These are phyloP conservation scores for Bos indicus DNA, from an alignment of 2,113 vertebrate species.

Conservation along the genomic window DNA sequence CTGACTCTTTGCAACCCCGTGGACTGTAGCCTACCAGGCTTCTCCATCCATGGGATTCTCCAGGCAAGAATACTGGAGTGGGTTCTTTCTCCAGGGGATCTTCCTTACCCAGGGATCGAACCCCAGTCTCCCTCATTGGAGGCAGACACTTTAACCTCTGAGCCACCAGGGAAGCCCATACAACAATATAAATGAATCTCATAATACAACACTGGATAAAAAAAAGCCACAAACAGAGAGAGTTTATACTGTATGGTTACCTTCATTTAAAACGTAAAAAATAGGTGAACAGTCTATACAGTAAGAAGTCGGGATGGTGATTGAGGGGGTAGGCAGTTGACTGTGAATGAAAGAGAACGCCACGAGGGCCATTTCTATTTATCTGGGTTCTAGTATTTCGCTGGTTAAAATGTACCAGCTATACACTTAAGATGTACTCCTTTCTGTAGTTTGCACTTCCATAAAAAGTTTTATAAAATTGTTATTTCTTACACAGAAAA, in stretches of 20 bases:
- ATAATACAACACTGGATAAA: background rate
- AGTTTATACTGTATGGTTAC: background rate
- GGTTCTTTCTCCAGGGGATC: too few relatives aligned
- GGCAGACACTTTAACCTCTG: too few relatives aligned
- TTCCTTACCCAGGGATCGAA: too few relatives aligned
- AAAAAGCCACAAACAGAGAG: background rate
- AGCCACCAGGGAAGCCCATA: background rate
- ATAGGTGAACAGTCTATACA: background rate
- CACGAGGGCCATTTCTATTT: background rate
- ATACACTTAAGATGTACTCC: background rate
- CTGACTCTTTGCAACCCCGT: too few relatives aligned
- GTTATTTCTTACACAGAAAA: background rate
- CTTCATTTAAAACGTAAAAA: background rate
- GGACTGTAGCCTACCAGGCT: too few relatives aligned
- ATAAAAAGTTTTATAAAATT: background rate
- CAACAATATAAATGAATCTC: background rate
- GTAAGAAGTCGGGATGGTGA: background rate
- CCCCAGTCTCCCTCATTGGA: fast-evolving
- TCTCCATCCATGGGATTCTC: too few relatives aligned
- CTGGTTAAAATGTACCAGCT: background rate
- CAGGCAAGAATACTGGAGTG: too few relatives aligned
- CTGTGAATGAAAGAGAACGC: background rate
- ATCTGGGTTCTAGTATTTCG: background rate
- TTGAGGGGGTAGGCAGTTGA: background rate
- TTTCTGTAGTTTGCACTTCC: background rate